Evolutionary conservation across 2,797 vertebrate species (phyloP).

Genomic region (Sebastes dallii): DNA sequence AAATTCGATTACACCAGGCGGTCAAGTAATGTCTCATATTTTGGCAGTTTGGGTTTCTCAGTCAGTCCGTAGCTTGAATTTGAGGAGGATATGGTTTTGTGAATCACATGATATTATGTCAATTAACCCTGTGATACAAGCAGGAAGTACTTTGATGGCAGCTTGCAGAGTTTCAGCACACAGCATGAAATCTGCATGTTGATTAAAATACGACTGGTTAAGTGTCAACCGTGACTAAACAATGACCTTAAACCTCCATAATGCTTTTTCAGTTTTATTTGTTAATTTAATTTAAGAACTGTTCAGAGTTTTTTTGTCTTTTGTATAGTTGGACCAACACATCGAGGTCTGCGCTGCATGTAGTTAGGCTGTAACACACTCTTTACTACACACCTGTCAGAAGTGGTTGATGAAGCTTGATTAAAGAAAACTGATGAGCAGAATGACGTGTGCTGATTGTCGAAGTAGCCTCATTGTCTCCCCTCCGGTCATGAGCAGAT

Average conservation of each 20-base stretch:
- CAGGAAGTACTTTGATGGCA: neutral
- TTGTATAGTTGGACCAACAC: neutral
- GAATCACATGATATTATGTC: neutral
- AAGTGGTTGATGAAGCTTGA: conserved; percentile 27
- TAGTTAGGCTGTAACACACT: neutral
- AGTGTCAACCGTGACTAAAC: neutral
- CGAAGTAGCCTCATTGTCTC: neutral
- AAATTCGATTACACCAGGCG: neutral
- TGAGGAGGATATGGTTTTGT: neutral
- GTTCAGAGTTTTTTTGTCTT: neutral
- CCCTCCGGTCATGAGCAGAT: neutral
- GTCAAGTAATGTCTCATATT: neutral
- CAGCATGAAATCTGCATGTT: neutral
- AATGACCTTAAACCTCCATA: neutral
- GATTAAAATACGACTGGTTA: neutral
- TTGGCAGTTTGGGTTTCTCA: neutral
- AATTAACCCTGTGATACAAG: neutral
- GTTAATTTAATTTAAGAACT: neutral
- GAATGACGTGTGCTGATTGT: neutral
- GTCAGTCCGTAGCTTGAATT: neutral
- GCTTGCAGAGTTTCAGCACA: neutral
- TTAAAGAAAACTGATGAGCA: neutral
- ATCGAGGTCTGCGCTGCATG: neutral
- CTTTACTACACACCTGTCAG: neutral
- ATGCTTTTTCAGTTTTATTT: neutral